Base-by-base conservation (phyloP, 2,113 vertebrate species). In the Anthoscopus minutus region DNA sequence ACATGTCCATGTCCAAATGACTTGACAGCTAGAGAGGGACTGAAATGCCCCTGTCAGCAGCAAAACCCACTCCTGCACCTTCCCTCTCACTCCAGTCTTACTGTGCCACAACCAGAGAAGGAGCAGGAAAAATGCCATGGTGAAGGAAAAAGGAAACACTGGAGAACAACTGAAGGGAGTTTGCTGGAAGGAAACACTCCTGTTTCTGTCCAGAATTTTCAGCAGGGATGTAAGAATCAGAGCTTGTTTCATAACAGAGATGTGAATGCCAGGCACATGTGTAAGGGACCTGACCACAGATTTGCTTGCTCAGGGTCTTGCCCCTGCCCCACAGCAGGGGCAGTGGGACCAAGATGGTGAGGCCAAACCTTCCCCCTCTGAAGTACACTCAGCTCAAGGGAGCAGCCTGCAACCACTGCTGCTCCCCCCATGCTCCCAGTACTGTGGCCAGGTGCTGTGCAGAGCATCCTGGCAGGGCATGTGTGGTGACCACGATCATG, bases 401-500 rank as follows among this genome's bases (percentile, higher is more conserved):
- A 67, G 25, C 48, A 92, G 24, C n/a, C 69, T 71, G 53, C 5
- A 4, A 9, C 38, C 72, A 33, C 21, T 11, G 4, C 42, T 86
- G 37, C 7, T 28, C 3, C 2, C 11, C 3, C 17, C 1, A 0
- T 12, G 11, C 24, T 77, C 48, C 64, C 1, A 4, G 30, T 4
- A 7, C 35, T 27, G 54, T 3, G 4, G 35, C 44, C 50, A 40
- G 54, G 14, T 4, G 4, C 28, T 6, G 28, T 3, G 45, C 22
- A 33, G 51, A 27, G 19, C 33, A 6, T 31, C 28, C 65, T 0
- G 0, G 11, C 0, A 0, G 51, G 23, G 9, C 1, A 1, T 21
- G 24, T 53, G 19, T 30, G 38, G 24, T n/a, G n/a, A 44, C 25
- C 0, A 6, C 65, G n/a, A 45, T 16, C 0, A 0, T 15, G 6